These are phyloP conservation scores for Microcebus griseorufus DNA, from an alignment of 2,113 vertebrate species.

Conservation along the genomic window DNA sequence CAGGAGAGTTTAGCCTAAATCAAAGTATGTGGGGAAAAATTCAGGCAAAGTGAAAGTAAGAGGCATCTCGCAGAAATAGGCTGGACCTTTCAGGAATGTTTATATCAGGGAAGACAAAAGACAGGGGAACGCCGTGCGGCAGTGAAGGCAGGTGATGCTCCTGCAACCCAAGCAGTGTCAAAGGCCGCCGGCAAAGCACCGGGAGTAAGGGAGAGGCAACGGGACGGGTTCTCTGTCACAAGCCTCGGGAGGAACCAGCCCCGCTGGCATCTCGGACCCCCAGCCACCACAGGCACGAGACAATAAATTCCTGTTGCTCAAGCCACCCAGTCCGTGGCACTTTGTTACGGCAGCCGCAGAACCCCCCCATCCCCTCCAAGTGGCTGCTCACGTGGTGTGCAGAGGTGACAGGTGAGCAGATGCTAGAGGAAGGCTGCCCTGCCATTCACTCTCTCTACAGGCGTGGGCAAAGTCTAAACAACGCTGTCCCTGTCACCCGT, in stretches of 20 bases:
- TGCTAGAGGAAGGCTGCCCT: not conserved
- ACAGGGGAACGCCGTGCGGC: rapidly evolving
- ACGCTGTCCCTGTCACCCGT: not conserved
- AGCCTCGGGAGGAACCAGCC: not conserved
- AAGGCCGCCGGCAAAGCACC: not conserved
- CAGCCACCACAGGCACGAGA: not conserved
- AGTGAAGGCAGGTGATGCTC: not conserved
- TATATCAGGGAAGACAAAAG: not conserved
- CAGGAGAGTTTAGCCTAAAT: not conserved
- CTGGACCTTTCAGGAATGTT: not conserved
- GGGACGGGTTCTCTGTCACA: rapidly evolving
- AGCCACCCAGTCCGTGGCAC: no score
- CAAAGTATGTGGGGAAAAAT: not conserved
- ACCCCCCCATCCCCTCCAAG: no score
- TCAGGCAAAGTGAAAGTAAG: not conserved
- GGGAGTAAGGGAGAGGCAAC: not conserved
- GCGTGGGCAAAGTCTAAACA: not conserved
- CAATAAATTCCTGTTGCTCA: not conserved
- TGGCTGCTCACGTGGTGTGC: not conserved
- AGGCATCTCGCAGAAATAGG: not conserved
- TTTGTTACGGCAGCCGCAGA: rapidly evolving
- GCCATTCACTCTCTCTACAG: not conserved
- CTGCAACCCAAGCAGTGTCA: not conserved
- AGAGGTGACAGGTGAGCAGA: not conserved
- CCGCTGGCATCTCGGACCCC: no score